Percentiles rank a stretch among this genome's conserved stretches.
phyloP scores from a whole-genome alignment of 2,888 invertebrate genomes.

The Meiosimyza decipiens region DNA sequence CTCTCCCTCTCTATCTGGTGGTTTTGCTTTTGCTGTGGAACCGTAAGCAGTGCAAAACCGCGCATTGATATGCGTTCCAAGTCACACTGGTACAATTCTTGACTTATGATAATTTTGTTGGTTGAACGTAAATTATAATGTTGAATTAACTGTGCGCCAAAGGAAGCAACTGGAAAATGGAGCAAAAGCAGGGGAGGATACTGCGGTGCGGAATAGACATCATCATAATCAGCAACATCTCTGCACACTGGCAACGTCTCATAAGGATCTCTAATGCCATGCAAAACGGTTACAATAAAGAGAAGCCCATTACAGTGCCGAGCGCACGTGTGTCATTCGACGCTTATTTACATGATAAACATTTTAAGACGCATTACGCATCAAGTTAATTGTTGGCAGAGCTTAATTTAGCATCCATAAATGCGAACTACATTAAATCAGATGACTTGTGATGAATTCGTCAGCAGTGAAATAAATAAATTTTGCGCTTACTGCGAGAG shows the following conservation, averaged over 20 bases:
- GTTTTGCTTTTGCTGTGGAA: background rate
- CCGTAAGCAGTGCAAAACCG: background rate
- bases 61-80: constrained; percentile 8
- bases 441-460: constrained; percentile 12
- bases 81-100: background rate
- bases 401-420: background rate
- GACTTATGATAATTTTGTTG: constrained; percentile 14
- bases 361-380: constrained; percentile 16
- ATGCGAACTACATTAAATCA: constrained; percentile 2
- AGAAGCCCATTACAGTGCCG: background rate
- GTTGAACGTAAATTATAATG: constrained; percentile 13
- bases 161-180: background rate
- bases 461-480: background rate
- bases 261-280: constrained; percentile 29
- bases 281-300: constrained; percentile 38
- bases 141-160: constrained; percentile 6
- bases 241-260: too few relatives aligned
- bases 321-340: background rate
- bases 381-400: constrained; percentile 13
- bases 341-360: constrained; percentile 16
- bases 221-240: background rate
- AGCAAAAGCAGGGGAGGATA: background rate
- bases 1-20: background rate
- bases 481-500: too few relatives aligned
- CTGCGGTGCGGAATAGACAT: background rate